phyloP scores from a whole-genome alignment of 1,140 invertebrate genomes.

The Nephotettix cincticeps region DNA sequence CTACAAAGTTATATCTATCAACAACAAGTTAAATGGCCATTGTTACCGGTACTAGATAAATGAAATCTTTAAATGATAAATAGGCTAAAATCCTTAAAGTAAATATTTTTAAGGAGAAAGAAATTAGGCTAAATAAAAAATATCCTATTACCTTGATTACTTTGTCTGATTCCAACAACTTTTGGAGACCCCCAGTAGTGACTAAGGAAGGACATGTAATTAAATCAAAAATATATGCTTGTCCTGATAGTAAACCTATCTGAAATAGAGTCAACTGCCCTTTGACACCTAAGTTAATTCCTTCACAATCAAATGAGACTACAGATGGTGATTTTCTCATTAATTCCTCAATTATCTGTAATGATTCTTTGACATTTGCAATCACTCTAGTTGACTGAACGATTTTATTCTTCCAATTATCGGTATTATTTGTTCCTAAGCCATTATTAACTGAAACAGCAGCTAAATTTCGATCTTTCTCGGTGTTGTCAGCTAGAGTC shows the following conservation, averaged over 20 bases:
- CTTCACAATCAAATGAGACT: constrained; percentile 86
- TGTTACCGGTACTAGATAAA: no score
- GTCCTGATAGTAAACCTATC: constrained; percentile 75
- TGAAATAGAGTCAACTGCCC: constrained; percentile 84
- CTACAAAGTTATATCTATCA: no score
- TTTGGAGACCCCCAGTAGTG: constrained; percentile 72
- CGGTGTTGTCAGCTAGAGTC: constrained; percentile 86
- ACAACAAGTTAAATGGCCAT: no score
- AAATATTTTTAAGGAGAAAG: no score
- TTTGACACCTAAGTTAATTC: constrained; percentile 83
- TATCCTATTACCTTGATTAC: constrained; percentile 88
- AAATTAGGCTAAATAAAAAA: no score
- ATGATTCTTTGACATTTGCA: constrained; percentile 71
- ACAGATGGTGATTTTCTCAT: constrained; percentile 59
- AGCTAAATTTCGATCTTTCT: constrained; percentile 65
- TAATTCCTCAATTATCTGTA: constrained; percentile 75
- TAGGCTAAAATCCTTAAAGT: no score
- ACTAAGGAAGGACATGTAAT: constrained; percentile 81
- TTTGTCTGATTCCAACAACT: constrained; percentile 74
- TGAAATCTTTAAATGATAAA: no score
- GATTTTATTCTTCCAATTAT: constrained; percentile 78
- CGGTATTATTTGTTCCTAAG: constrained; percentile 48
- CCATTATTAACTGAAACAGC: constrained; percentile 47
- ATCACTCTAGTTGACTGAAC: constrained; percentile 77
- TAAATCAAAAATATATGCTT: constrained; percentile 87